A percentile compares a stretch with the other conserved stretches of the same genome.
These are phyloP conservation scores for Hexactinellida sp. DNA, from an alignment of 37 sponge, comb jelly and placozoan species.

Conservation along the genomic window DNA sequence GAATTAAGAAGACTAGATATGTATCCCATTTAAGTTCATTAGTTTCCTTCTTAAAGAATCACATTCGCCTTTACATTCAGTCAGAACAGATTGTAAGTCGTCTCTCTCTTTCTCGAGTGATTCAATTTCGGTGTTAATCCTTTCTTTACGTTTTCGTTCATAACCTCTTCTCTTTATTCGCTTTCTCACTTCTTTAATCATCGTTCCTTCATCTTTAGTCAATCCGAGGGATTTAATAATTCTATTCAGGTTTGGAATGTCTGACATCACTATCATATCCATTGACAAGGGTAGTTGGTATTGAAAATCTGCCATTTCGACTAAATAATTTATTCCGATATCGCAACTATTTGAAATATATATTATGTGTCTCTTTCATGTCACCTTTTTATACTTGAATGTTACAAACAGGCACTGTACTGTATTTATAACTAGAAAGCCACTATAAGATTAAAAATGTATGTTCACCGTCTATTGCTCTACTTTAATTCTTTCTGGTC, in stretches of 20 bases:
- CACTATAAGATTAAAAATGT: no score
- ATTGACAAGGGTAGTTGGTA: neutral
- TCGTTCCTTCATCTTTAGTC: neutral
- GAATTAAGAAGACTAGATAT: no score
- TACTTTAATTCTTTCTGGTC: no score
- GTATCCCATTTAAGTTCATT: neutral
- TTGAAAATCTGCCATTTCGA: constrained; percentile 1
- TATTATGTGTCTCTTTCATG: neutral
- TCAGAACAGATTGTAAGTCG: neutral
- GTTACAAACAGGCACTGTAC: no score
- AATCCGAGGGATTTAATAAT: constrained; percentile 6
- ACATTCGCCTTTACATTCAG: neutral
- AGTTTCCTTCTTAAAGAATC: neutral
- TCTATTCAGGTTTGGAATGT: neutral
- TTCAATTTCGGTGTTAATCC: neutral
- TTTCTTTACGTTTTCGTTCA: neutral
- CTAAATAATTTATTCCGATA: no score
- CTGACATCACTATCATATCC: neutral
- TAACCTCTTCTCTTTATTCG: constrained; percentile 15
- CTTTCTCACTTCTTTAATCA: neutral
- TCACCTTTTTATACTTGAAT: neutral
- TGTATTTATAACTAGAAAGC: no score
- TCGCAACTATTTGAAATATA: no score
- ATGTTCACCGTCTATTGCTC: no score
- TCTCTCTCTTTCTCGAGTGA: constrained; percentile 2